Evolutionary conservation across 1,140 invertebrate species (phyloP), one percentile per base, ranked within the genome.

Genomic region (Myzus persicae): DNA sequence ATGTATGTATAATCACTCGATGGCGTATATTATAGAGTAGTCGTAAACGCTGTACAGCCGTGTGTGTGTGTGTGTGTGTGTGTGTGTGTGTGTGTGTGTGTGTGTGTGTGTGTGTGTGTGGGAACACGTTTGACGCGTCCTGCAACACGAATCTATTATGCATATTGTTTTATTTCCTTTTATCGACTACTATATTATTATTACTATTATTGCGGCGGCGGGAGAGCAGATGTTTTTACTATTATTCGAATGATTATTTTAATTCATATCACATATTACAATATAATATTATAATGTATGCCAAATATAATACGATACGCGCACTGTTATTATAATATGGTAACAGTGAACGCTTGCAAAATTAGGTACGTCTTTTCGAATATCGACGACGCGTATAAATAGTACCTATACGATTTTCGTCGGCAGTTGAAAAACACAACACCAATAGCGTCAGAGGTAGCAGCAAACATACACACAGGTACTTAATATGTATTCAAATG

Each of bases 41-140:
- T 67, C 31, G 59, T 76, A 76, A 76, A 76, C 59, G 31, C 36
- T 67, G 59, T 67, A 67, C 31, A n/a, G 5, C 6, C 48, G 22
- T 59, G 31, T 59, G 31, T 44, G 42, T n/a, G 59, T 31, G 9
- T n/a, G 59, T 14, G 31, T 67, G 36, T 81, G 44, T n/a, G 44
- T 48, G 85, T 48, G 44, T 44, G 84, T 59, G 31, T 44, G 42
- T n/a, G 59, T 31, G 22, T 59, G 31, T 59, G 31, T 44, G 42
- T n/a, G 59, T 31, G 9, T n/a, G 59, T 14, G 31, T 67, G 36
- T 81, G 44, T n/a, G 44, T 48, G 85, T 48, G 44, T 44, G 84
- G 84, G 84, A 85, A 85, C 84, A 40, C 85, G 85, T 88, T 20
- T 44, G 84, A 31, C 26, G 31, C 85, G 85, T 88, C 85, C 42